Evolutionary conservation across 2,113 vertebrate species (phyloP), one percentile per base, ranked within the genome.

Genomic region (Cyphomyrus discorhynchus): DNA sequence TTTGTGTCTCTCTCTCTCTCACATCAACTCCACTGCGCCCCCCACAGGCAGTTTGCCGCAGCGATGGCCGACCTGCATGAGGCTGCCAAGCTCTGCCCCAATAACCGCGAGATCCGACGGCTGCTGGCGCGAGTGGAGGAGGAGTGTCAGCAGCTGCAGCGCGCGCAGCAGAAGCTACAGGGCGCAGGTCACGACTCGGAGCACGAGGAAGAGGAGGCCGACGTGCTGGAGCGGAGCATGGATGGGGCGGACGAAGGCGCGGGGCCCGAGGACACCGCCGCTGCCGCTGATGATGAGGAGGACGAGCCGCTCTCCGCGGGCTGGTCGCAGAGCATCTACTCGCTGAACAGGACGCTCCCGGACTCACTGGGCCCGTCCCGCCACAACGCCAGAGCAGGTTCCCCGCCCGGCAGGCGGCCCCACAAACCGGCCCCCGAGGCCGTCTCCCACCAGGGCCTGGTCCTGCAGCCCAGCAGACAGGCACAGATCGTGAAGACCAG

Each of bases 51-150:
- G 91, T 97, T 99, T 49, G 94, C 95, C 39, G 97, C 97, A 66
- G 98, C 98, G 3, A 96, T 99, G 84, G 95, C 97, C 88, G 98
- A 99, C 93, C 93, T 99, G 90, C 95, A 96, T 2, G 98, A 99
- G 93, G 98, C 98, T 2, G 93, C 97, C 62, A 97, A 98, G 91
- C 95, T 99, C 86, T 97, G 96, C 92, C 98, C 98, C n/a, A 94
- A 95, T 94, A 99, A 98, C 93, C 96, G 97, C 90, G 98, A 99
- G 95, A 97, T 99, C 92, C 95, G 95, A 77, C 96, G 98, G 80
- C 96, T 99, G 17, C 94, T 99, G 92, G 92, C 95, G 21, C 97
- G 98, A 0, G 98, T 99, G 3, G 98, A 99, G 92, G 98, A 99
- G 88, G 98, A 99, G 87, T 98, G 96, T 91, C 97, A 95, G 83